Conservation (phyloP, 2,888 invertebrate species). For the Chrysina gloriosa region DNA sequence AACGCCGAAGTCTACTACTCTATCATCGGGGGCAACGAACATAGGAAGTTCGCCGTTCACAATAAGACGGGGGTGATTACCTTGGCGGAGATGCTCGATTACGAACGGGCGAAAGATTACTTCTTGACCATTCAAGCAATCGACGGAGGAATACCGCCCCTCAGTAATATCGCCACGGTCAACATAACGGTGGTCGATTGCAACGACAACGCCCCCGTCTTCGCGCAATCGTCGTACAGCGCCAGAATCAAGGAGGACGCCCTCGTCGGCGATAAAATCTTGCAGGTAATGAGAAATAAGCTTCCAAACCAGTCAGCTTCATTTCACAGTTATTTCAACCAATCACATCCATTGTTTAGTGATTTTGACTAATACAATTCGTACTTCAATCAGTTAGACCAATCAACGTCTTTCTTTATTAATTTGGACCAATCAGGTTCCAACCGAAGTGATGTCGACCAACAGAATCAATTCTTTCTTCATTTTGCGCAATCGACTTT, state of each 20-base stretch:
- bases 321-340: too few species aligned
- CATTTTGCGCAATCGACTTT: too few species aligned
- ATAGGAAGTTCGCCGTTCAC: slow-evolving; percentile 84
- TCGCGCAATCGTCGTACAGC: slow-evolving; percentile 80
- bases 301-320: too few species aligned
- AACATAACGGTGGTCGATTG: slow-evolving; percentile 87
- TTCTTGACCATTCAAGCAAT: slow-evolving; percentile 90
- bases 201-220: slow-evolving; percentile 89
- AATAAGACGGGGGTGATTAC: slow-evolving; percentile 79
- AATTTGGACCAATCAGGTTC: too few species aligned
- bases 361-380: too few species aligned
- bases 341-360: too few species aligned
- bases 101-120: slow-evolving; percentile 87
- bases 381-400: too few species aligned
- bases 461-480: too few species aligned
- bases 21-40: slow-evolving; percentile 89
- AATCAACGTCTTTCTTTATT: too few species aligned
- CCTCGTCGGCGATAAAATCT: slow-evolving; percentile 75
- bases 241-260: slow-evolving; percentile 85
- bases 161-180: slow-evolving; percentile 88
- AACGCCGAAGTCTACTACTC: slow-evolving; percentile 93
- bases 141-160: slow-evolving; percentile 89
- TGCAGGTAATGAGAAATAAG: too few species aligned
- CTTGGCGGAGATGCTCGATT: slow-evolving; percentile 85
- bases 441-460: too few species aligned